A percentile compares a stretch with the other conserved stretches of the same genome.
phyloP scores from a whole-genome alignment of 2,113 vertebrate genomes.

The Rhea americana region DNA sequence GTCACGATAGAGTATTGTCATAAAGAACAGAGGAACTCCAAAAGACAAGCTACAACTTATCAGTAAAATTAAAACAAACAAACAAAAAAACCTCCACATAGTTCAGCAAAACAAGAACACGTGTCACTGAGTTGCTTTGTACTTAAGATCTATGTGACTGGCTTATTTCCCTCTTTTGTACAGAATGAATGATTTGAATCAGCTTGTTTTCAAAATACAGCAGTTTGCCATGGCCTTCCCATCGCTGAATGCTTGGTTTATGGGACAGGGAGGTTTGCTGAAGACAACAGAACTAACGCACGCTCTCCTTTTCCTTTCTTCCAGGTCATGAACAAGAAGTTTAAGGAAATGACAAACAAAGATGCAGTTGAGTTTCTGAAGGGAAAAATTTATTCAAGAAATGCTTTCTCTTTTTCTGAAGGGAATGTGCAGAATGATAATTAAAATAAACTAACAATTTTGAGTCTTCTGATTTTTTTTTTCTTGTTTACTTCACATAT shows the following conservation, averaged over 20 bases:
- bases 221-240: not conserved
- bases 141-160: not conserved
- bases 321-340: slow-evolving; percentile 77
- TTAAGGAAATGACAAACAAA: slow-evolving; percentile 72
- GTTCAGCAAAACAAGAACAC: not conserved
- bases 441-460: slow-evolving; percentile 52
- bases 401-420: slow-evolving; percentile 1
- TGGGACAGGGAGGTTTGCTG: not conserved
- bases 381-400: slow-evolving; percentile 72
- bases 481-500: not conserved
- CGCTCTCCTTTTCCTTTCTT: slow-evolving; percentile 1
- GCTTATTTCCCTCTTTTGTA: not conserved
- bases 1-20: not conserved
- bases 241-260: not conserved
- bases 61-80: not conserved
- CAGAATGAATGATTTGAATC: not conserved
- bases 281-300: not conserved
- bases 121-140: not conserved
- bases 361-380: slow-evolving; percentile 71
- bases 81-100: not conserved
- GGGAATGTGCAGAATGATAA: slow-evolving; percentile 2
- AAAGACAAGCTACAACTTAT: not conserved
- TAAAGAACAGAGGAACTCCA: not conserved
- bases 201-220: not conserved
- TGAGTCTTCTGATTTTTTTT: not conserved